These are phyloP conservation scores for Spialia ferax DNA, from an alignment of 2,888 invertebrate genomes.

Conservation along the genomic window DNA sequence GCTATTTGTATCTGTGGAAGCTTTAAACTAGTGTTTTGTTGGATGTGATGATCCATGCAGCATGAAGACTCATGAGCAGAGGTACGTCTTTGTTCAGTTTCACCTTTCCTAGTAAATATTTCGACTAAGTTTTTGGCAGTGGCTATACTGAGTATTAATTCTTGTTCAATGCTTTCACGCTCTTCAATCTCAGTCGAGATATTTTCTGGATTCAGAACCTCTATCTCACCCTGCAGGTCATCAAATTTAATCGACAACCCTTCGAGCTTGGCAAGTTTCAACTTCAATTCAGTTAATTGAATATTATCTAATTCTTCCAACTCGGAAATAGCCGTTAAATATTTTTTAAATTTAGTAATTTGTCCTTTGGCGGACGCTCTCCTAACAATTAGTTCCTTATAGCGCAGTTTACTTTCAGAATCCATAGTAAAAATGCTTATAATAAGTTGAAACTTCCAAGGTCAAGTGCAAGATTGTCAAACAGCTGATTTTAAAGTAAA, in stretches of 20 bases:
- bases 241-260: slow-evolving; percentile 41
- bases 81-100: background rate
- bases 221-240: slow-evolving; percentile 46
- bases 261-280: slow-evolving; percentile 31
- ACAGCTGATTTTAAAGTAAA: too few species aligned
- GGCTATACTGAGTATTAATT: background rate
- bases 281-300: slow-evolving; percentile 7
- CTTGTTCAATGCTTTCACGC: slow-evolving; percentile 14
- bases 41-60: background rate
- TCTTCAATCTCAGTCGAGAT: slow-evolving; percentile 16
- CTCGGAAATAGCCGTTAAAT: background rate
- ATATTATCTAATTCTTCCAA: background rate
- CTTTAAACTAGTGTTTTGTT: slow-evolving; percentile 4
- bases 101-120: background rate
- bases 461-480: too few species aligned
- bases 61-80: background rate
- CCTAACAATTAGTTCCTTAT: too few species aligned
- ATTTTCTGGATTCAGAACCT: slow-evolving; percentile 44
- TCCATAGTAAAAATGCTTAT: too few species aligned
- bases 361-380: background rate
- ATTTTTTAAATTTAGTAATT: slow-evolving; percentile 1
- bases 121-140: slow-evolving; percentile 1
- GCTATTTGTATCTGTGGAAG: slow-evolving; percentile 25
- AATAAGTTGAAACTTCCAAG: too few species aligned
- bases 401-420: too few species aligned